These are phyloP conservation scores for Alfaro cultratus DNA, from an alignment of 2,797 vertebrate genomes.

Conservation along the genomic window DNA sequence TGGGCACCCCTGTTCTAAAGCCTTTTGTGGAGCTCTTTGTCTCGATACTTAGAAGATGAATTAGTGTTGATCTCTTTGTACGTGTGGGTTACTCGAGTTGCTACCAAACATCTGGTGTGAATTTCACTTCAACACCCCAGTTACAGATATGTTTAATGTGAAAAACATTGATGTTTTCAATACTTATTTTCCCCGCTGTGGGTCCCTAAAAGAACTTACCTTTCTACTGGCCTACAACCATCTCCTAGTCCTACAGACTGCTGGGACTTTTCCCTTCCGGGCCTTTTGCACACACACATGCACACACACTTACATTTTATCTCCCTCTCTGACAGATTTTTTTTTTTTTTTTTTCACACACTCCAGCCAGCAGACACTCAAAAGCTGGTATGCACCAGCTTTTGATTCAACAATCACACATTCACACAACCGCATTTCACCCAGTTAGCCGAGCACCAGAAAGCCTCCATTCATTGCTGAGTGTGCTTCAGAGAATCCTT, in stretches of 20 bases:
- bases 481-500: conserved; percentile 65
- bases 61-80: not conserved
- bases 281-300: conserved; percentile 28
- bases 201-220: conserved; percentile 52
- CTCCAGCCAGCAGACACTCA: conserved; percentile 45
- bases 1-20: not conserved
- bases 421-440: conserved; percentile 51
- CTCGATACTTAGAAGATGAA: not conserved
- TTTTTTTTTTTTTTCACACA: conserved; percentile 48
- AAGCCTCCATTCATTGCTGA: conserved; percentile 68
- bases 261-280: conserved; percentile 46
- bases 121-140: not conserved
- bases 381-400: conserved; percentile 57
- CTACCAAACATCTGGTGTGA: not conserved
- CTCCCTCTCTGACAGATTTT: conserved; percentile 39
- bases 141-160: not conserved
- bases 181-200: conserved; percentile 1
- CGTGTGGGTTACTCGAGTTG: not conserved
- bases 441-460: conserved; percentile 57
- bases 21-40: not conserved
- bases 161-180: not conserved
- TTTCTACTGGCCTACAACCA: conserved; percentile 48
- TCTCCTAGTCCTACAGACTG: conserved; percentile 40
- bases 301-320: conserved; percentile 28
- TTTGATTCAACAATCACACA: conserved; percentile 53